Evolutionary conservation across 2,797 vertebrate species (phyloP), one percentile per base, ranked within the genome.

Genomic region (Myotis pilosus): DNA sequence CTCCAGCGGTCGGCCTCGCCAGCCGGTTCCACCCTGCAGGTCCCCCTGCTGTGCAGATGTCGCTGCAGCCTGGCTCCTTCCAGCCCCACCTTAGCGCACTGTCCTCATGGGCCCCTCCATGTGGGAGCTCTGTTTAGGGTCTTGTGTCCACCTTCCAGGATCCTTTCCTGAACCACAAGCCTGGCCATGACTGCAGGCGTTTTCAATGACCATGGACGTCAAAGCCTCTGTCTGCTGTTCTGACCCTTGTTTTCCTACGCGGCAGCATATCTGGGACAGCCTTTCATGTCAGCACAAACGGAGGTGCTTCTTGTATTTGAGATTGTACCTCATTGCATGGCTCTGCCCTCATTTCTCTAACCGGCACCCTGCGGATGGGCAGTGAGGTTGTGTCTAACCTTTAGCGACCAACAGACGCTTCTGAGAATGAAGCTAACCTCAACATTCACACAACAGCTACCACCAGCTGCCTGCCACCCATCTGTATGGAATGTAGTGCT

Each of bases 51-150:
- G 1, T 16, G 80, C 9, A 47, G 13, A 5, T 16, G 44, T 25
- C 30, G 1, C 19, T 5, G 47, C 22, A 38, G 9, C 17, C 11
- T 7, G n/a, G 30, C 22, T 72, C 89, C 53, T 22, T 30, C 25
- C 1, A 8, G 25, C 9, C 44, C 47, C n/a, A 11, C 0, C 7
- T 16, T 2, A 0, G 1, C 22, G 38, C n/a, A 15, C 17, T 17
- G 23, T 60, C 76, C 6, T 74, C 76, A 17, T 33, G n/a, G 79
- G 44, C 38, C 38, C 44, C 19, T n/a, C 23, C 49, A 16, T 25
- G 33, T 11, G 5, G 20, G 68, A 87, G 53, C 55, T 80, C 68
- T 86, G 13, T 38, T 36, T n/a, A 51, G 85, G 38, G 47, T 51
- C 30, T 49, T 19, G 36, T 12, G 22, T 44, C 22, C 28, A 41